A percentile compares a stretch with the other conserved stretches of the same genome.
Conservation (phyloP, 2,113 vertebrate species). For the Deroptyus accipitrinus region DNA sequence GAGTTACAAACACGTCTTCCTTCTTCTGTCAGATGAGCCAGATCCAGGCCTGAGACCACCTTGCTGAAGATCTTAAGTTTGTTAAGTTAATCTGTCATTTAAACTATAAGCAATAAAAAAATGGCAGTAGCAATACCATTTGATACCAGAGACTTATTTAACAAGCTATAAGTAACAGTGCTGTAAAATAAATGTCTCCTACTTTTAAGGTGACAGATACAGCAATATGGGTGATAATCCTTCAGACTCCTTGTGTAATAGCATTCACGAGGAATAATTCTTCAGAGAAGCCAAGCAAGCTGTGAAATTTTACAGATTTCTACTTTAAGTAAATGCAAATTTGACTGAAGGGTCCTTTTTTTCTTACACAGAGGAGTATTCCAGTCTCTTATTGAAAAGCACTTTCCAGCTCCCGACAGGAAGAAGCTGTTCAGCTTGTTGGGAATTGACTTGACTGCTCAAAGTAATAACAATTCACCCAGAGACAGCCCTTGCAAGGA, state of each 20-base stretch:
- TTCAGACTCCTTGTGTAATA: background rate
- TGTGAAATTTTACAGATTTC: background rate
- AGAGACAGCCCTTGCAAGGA: constrained; percentile 82
- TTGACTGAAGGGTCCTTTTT: background rate
- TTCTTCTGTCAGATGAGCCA: background rate
- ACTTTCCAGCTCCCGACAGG: constrained; percentile 97
- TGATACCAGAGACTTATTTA: background rate
- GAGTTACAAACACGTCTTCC: background rate
- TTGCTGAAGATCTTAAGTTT: background rate
- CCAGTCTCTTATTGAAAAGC: constrained; percentile 96
- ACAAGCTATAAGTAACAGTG: background rate
- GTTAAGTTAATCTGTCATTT: background rate
- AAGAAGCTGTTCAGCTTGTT: constrained; percentile 96
- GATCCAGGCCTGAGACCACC: background rate
- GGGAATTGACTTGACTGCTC: constrained; percentile 90
- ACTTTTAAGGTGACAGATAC: background rate
- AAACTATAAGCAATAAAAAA: background rate
- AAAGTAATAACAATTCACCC: constrained; percentile 87
- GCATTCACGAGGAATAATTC: background rate
- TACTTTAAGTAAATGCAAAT: constrained; percentile 3
- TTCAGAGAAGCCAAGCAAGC: background rate
- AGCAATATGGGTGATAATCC: background rate
- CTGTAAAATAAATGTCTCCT: background rate
- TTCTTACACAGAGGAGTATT: constrained; percentile 86
- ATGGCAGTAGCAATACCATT: background rate